phyloP scores from a whole-genome alignment of 2,797 vertebrate species.

The Apogon talboti region DNA sequence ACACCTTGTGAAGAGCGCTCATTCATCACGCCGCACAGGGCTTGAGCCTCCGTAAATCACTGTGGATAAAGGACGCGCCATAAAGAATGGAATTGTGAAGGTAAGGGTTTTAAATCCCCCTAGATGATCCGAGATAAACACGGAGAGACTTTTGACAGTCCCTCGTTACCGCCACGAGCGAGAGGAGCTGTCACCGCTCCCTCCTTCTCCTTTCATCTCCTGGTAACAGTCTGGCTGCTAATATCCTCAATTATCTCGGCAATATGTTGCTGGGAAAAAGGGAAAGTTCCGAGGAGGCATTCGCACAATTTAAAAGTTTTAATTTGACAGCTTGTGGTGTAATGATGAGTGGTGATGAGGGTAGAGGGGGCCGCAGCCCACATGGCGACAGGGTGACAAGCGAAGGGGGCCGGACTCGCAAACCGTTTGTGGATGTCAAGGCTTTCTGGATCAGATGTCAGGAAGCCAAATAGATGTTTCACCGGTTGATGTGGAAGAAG shows the following conservation, averaged over 20 bases:
- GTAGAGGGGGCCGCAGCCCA: slow-evolving; percentile 36
- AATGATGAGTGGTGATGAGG: slow-evolving; percentile 76
- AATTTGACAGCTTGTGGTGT: slow-evolving; percentile 83
- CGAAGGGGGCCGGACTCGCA: slow-evolving; percentile 56
- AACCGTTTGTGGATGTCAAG: slow-evolving; percentile 56
- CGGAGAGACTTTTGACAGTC: slow-evolving; percentile 83
- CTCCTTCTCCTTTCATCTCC: slow-evolving; percentile 78
- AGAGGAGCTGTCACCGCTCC: slow-evolving; percentile 80
- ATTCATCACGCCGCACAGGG: slow-evolving; percentile 81
- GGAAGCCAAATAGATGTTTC: slow-evolving; percentile 60
- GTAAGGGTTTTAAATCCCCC: slow-evolving; percentile 84
- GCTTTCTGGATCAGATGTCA: slow-evolving; percentile 62
- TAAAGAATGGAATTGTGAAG: slow-evolving; percentile 83
- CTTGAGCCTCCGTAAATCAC: slow-evolving; percentile 83
- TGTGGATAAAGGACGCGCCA: slow-evolving; percentile 79
- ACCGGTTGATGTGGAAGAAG: slow-evolving; percentile 34
- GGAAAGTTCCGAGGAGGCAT: slow-evolving; percentile 75
- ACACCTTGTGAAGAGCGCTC: slow-evolving; percentile 81
- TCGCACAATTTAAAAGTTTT: slow-evolving; percentile 80
- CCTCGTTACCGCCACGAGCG: slow-evolving; percentile 78
- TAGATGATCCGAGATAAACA: slow-evolving; percentile 86
- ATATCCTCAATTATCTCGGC: slow-evolving; percentile 86
- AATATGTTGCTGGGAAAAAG: slow-evolving; percentile 79
- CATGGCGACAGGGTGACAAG: slow-evolving; percentile 51
- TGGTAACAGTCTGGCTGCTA: slow-evolving; percentile 82